Conservation (phyloP, 2,888 invertebrate species). For the Napeogenes inachia region DNA sequence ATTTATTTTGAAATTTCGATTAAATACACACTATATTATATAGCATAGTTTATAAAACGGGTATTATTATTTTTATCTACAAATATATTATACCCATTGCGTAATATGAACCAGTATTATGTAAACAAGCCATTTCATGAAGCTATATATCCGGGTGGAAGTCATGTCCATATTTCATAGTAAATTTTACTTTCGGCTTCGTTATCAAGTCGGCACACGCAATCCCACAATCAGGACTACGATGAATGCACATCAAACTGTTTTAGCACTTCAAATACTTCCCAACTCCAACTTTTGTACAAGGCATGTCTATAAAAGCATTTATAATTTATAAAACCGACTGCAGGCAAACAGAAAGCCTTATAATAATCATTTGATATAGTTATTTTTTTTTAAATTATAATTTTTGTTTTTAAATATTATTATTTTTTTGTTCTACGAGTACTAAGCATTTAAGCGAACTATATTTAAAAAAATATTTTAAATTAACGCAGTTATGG, state of each 20-base stretch:
- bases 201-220: slow-evolving; percentile 67
- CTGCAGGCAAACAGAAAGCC: too few relatives aligned
- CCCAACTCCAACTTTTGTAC: slow-evolving; percentile 41
- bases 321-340: slow-evolving; percentile 32
- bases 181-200: slow-evolving; percentile 54
- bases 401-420: too few relatives aligned
- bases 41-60: too few relatives aligned
- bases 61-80: background rate
- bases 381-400: too few relatives aligned
- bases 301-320: slow-evolving; percentile 40
- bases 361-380: too few relatives aligned
- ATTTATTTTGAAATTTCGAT: too few relatives aligned
- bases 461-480: too few relatives aligned
- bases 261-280: slow-evolving; percentile 62
- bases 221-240: slow-evolving; percentile 59
- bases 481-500: too few relatives aligned
- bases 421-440: too few relatives aligned
- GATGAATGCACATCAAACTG: slow-evolving; percentile 63
- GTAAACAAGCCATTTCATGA: background rate
- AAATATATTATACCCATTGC: background rate
- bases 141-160: background rate
- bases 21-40: too few relatives aligned
- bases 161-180: slow-evolving; percentile 44
- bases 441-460: too few relatives aligned
- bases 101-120: background rate